phyloP scores from a whole-genome alignment of 2,113 vertebrate species.

The Psilopogon haemacephalus region DNA sequence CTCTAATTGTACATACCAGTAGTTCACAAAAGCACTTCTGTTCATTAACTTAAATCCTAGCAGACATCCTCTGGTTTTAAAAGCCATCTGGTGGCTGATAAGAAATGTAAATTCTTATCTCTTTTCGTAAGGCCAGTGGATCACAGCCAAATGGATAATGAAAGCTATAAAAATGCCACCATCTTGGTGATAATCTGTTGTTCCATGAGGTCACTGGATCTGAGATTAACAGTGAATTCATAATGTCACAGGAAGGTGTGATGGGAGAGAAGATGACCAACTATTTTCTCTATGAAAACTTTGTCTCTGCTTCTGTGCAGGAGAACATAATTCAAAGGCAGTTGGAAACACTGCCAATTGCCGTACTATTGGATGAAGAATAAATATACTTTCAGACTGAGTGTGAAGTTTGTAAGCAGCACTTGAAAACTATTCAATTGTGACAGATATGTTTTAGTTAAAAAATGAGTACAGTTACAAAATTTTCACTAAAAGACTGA shows the following conservation, averaged over 20 bases:
- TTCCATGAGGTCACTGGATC: background rate
- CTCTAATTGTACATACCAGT: constrained; percentile 36
- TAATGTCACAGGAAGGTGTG: background rate
- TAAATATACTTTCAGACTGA: background rate
- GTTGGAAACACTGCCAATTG: background rate
- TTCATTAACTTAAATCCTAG: constrained; percentile 59
- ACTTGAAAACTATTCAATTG: background rate
- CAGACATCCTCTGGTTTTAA: constrained; percentile 55
- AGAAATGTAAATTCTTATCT: constrained; percentile 60
- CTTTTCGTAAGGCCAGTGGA: constrained; percentile 32
- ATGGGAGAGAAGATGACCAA: background rate
- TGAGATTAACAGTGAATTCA: background rate
- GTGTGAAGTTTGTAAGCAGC: background rate
- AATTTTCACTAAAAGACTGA: background rate
- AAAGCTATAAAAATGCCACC: constrained; percentile 44
- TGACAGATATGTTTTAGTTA: background rate
- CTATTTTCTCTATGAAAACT: background rate
- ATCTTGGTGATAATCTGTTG: constrained; percentile 18
- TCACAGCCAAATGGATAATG: constrained; percentile 50
- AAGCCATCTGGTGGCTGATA: constrained; percentile 52
- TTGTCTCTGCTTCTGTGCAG: background rate
- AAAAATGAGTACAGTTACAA: background rate
- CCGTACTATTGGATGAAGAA: background rate
- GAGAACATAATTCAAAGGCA: background rate
- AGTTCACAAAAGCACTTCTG: constrained; percentile 59